Percentiles rank a stretch among this genome's conserved stretches.
These are phyloP conservation scores for Scotopteryx bipunctaria DNA, from an alignment of 2,888 invertebrate species.

Conservation along the genomic window DNA sequence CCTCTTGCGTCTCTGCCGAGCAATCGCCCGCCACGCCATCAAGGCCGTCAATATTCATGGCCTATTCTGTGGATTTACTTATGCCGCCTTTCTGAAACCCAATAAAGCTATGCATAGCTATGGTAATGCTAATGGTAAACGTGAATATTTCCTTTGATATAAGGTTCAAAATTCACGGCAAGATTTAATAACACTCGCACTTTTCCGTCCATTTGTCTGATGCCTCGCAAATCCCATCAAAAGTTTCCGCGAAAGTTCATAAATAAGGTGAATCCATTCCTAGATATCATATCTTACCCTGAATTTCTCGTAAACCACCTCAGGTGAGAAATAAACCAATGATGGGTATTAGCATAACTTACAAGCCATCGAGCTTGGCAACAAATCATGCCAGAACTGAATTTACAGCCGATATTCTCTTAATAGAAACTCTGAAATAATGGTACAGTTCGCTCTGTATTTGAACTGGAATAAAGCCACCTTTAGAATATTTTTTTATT, in stretches of 20 bases:
- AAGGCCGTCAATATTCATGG: too few relatives aligned
- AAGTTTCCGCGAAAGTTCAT: slow-evolving; percentile 2
- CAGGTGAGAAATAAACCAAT: slow-evolving; percentile 22
- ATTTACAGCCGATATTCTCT: slow-evolving; percentile 26
- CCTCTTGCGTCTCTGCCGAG: too few relatives aligned
- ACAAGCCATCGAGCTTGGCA: slow-evolving; percentile 18
- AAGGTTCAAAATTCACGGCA: too few relatives aligned
- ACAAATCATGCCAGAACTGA: slow-evolving; percentile 30
- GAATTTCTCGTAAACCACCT: slow-evolving; percentile 15
- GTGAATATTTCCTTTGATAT: too few relatives aligned
- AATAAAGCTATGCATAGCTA: too few relatives aligned
- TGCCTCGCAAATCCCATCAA: slow-evolving; percentile 1
- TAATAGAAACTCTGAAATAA: slow-evolving; percentile 31
- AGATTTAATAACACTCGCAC: not conserved
- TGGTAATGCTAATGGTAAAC: too few relatives aligned
- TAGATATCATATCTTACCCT: slow-evolving; percentile 18
- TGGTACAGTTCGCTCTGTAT: slow-evolving; percentile 5
- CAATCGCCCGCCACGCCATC: too few relatives aligned
- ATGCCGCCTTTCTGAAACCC: too few relatives aligned
- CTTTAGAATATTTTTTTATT: not conserved
- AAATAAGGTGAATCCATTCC: slow-evolving; percentile 12
- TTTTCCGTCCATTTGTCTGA: not conserved
- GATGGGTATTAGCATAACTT: slow-evolving; percentile 25
- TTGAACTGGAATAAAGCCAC: slow-evolving; percentile 1
- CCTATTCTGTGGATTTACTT: too few relatives aligned